Base-by-base conservation (phyloP, 2,113 vertebrate species). In the Gopherus evgoodei region DNA sequence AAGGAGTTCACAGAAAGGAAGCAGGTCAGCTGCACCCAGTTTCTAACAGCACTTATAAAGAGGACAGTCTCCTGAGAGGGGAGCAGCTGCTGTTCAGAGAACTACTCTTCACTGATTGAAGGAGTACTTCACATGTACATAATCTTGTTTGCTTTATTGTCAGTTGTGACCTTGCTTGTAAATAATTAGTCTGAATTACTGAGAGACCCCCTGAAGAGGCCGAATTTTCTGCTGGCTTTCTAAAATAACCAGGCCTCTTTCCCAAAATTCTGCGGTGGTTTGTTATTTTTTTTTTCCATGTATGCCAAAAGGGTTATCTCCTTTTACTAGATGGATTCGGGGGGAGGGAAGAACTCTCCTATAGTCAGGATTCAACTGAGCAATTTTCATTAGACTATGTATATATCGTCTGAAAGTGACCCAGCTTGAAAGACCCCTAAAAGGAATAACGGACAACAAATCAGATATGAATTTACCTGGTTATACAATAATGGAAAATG, bases 41-140 rank as follows among this genome's bases (percentile, higher is more conserved):
- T 86, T 49, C 42, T 19, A 8, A 38, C 65, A 75, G 29, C 65
- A 54, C 17, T 44, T 86, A 5, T 5, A 72, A 87, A 86, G 5
- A 89, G 12, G 27, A 13, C 31, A n/a, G 62, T 75, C 84, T 3
- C 1, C 53, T 38, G 76, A 47, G 50, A 75, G 81, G 81, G 47
- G 13, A 80, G 22, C 12, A 59, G 5, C 31, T 65, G 31, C 17
- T 65, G 50, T 59, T 76, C 9, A 69, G 81, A 50, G 4, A 0
- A 0, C 1, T 35, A 0, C 0, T 3, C 53, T 88, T 94, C 53
- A 24, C 2, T 69, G 11, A 54, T 65, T 88, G 27, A 88, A 82
- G 31, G 13, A 57, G 1, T 5, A 31, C 35, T 84, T 79, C 65
- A 59, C 35, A 62, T 80, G 54, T 81, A 49, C 79, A 19, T 88